Percentiles rank a stretch among this genome's conserved stretches.
These are phyloP conservation scores for Sphecodes monilicornis DNA, from an alignment of 2,888 invertebrate species.

Conservation along the genomic window DNA sequence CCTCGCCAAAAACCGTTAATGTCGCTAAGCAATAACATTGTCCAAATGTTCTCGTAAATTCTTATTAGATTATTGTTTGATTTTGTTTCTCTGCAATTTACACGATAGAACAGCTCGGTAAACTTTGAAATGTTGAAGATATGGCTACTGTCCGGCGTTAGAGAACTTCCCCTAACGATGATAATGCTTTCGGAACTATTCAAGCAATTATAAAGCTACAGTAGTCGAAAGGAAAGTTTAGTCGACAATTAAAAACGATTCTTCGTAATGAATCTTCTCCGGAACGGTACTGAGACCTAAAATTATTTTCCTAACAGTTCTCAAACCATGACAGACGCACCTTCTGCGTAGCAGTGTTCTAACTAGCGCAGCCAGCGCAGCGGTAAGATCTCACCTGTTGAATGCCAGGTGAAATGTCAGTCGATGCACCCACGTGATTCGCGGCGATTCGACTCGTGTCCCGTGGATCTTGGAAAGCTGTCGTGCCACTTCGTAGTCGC, in stretches of 20 bases:
- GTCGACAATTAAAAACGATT: background rate
- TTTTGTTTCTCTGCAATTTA: too few relatives aligned
- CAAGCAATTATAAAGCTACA: too few relatives aligned
- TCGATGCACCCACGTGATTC: conserved; percentile 61
- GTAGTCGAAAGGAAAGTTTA: too few relatives aligned
- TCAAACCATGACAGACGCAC: background rate
- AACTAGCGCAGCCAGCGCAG: conserved; percentile 2
- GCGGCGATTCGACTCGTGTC: conserved; percentile 1
- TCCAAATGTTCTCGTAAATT: too few relatives aligned
- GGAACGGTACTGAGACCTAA: background rate
- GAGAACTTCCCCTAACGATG: too few relatives aligned
- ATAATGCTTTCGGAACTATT: too few relatives aligned
- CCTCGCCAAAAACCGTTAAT: too few relatives aligned
- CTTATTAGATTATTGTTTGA: too few relatives aligned
- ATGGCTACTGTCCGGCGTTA: too few relatives aligned
- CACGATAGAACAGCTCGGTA: too few relatives aligned
- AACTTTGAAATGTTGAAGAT: too few relatives aligned
- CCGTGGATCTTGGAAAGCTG: conserved; percentile 40
- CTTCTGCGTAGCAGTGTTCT: background rate
- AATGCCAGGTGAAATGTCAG: conserved; percentile 64
- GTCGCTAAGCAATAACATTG: too few relatives aligned
- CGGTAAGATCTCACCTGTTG: conserved; percentile 42
- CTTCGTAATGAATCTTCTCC: background rate
- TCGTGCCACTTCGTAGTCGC: conserved; percentile 31
- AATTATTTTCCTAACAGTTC: background rate